phyloP scores from a whole-genome alignment of 2,888 invertebrate species.

The Hirudinaria manillensis region DNA sequence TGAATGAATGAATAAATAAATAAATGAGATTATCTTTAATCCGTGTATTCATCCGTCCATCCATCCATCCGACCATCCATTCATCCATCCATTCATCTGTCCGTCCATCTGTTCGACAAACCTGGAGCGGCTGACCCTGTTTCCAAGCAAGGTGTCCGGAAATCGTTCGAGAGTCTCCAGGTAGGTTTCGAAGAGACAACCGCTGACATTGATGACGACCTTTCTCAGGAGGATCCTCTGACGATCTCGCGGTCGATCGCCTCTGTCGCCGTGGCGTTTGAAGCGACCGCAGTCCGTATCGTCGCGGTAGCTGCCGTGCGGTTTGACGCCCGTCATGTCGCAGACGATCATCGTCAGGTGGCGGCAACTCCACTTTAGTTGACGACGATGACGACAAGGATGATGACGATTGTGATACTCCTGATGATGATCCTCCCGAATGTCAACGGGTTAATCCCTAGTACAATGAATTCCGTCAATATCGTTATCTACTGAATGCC shows the following conservation, averaged over 20 bases:
- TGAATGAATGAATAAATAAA: too few species aligned
- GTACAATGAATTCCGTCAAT: too few species aligned
- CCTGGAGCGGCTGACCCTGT: constrained; percentile 19
- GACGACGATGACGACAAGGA: too few species aligned
- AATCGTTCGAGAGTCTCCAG: constrained; percentile 29
- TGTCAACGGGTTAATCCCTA: too few species aligned
- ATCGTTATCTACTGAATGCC: too few species aligned
- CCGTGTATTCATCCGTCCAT: too few species aligned
- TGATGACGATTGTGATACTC: too few species aligned
- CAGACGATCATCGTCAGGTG: neutral
- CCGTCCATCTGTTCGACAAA: neutral
- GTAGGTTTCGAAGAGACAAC: constrained; percentile 28
- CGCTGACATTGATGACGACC: constrained; percentile 34
- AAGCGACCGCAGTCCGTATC: neutral
- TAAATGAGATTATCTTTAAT: too few species aligned
- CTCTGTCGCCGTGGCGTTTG: neutral
- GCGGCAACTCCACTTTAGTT: too few species aligned
- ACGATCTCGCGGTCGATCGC: neutral
- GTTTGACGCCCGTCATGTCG: constrained; percentile 2
- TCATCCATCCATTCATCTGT: too few species aligned
- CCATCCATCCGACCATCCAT: too few species aligned
- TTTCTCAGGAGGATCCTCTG: neutral
- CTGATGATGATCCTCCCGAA: too few species aligned
- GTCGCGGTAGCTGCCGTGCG: neutral
- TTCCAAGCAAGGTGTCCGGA: constrained; percentile 30